phyloP scores from a whole-genome alignment of 2,113 vertebrate species.

The Brachyistius frenatus region DNA sequence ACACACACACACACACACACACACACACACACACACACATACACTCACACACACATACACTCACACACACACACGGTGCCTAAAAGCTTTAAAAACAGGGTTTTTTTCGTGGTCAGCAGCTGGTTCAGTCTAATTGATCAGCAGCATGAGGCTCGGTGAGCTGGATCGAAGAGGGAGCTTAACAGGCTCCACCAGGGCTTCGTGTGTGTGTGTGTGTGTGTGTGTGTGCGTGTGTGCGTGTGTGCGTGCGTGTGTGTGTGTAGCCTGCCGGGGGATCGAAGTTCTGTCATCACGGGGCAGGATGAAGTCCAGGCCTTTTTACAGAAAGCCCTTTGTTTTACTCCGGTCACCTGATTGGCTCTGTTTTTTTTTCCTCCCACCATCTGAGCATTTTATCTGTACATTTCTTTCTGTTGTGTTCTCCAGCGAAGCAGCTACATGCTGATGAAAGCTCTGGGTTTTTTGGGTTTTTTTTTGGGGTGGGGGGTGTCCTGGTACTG shows the following conservation, averaged over 20 bases:
- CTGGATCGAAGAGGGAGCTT: slow-evolving; percentile 61
- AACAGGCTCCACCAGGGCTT: slow-evolving; percentile 56
- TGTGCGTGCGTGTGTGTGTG: slow-evolving; percentile 34
- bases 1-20: too few species aligned
- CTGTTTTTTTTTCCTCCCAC: slow-evolving; percentile 6
- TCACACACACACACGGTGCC: not conserved
- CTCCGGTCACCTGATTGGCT: slow-evolving; percentile 60
- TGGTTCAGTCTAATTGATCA: slow-evolving; percentile 76
- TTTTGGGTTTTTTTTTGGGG: slow-evolving; percentile 24
- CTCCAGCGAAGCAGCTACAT: slow-evolving; percentile 35
- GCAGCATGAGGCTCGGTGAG: slow-evolving; percentile 45
- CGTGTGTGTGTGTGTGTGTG: slow-evolving; percentile 28
- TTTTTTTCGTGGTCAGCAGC: slow-evolving; percentile 65
- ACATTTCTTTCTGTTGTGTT: slow-evolving; percentile 14
- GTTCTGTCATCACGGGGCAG: slow-evolving; percentile 61
- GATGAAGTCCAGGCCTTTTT: slow-evolving; percentile 66
- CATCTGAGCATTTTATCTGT: slow-evolving; percentile 37
- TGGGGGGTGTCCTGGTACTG: too few species aligned
- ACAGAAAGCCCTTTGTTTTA: slow-evolving; percentile 76
- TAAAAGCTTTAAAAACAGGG: slow-evolving; percentile 25
- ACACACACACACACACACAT: not conserved
- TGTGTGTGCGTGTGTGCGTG: too few species aligned
- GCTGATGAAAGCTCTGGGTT: slow-evolving; percentile 56
- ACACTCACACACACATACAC: too few species aligned
- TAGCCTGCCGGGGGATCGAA: slow-evolving; percentile 57